phyloP scores from a whole-genome alignment of 1,140 invertebrate species.

The Octopus sinensis region DNA sequence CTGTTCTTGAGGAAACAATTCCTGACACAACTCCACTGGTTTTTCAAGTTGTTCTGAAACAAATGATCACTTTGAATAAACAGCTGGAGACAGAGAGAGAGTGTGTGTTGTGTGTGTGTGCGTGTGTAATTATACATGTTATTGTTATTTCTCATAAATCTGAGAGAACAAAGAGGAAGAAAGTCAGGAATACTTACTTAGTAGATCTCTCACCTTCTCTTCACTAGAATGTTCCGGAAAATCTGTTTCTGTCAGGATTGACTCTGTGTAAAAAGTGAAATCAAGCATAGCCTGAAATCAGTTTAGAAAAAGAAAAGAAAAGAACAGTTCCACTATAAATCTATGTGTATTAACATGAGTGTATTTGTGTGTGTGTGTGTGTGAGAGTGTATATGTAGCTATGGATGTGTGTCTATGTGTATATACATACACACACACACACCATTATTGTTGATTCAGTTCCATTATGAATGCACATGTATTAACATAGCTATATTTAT shows the following conservation, averaged over 20 bases:
- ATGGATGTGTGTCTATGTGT: no score
- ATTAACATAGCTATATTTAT: no score
- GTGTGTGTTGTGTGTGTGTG: no score
- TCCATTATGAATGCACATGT: no score
- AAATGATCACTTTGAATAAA: background rate
- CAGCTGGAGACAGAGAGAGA: background rate
- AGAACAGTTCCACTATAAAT: background rate
- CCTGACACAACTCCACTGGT: background rate
- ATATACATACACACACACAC: no score
- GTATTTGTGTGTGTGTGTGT: background rate
- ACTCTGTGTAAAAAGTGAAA: slow-evolving; percentile 35
- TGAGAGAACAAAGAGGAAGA: no score
- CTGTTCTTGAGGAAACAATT: background rate
- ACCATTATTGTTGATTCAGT: no score
- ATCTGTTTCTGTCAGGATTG: slow-evolving; percentile 28
- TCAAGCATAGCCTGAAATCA: slow-evolving; percentile 31
- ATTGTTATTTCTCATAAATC: no score
- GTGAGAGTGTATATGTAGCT: no score
- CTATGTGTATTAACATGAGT: background rate
- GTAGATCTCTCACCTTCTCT: background rate
- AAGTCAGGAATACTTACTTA: background rate
- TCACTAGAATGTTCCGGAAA: slow-evolving; percentile 26
- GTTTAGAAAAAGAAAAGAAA: background rate
- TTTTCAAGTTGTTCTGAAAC: slow-evolving; percentile 5
- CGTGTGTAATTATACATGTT: no score